phyloP scores from a whole-genome alignment of 1,140 invertebrate species.

The Bombus soroeensis region DNA sequence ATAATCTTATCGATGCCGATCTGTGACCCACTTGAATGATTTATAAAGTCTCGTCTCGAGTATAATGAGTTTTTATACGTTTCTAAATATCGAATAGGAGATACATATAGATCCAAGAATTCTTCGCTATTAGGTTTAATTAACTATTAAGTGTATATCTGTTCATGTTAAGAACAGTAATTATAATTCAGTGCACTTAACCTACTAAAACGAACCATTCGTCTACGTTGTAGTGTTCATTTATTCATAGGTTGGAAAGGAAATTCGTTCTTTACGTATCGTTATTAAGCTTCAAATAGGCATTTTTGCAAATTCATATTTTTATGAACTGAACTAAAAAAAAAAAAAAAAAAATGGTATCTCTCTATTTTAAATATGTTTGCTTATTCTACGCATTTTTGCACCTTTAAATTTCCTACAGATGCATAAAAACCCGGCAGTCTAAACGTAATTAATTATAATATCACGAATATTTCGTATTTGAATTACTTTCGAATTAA shows the following conservation, averaged over 20 bases:
- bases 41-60: conserved; percentile 25
- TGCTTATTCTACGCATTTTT: too few species aligned
- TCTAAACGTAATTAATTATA: not conserved
- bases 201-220: not conserved
- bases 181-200: not conserved
- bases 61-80: conserved; percentile 23
- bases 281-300: too few species aligned
- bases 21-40: conserved; percentile 34
- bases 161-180: not conserved
- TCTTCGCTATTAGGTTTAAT: not conserved
- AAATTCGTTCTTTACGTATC: too few species aligned
- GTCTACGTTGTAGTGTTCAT: not conserved
- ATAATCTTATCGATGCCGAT: conserved; percentile 29
- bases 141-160: not conserved
- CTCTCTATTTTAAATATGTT: too few species aligned
- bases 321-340: too few species aligned
- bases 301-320: too few species aligned
- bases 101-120: not conserved
- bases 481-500: not conserved
- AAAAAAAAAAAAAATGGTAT: too few species aligned
- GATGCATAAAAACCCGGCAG: not conserved
- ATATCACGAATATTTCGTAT: not conserved
- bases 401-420: not conserved
- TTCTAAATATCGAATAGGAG: not conserved
- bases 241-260: not conserved